Evolutionary conservation across 2,888 invertebrate genomes (phyloP), one percentile per base, ranked within the genome.

Genomic region (Cybosia mesomella): DNA sequence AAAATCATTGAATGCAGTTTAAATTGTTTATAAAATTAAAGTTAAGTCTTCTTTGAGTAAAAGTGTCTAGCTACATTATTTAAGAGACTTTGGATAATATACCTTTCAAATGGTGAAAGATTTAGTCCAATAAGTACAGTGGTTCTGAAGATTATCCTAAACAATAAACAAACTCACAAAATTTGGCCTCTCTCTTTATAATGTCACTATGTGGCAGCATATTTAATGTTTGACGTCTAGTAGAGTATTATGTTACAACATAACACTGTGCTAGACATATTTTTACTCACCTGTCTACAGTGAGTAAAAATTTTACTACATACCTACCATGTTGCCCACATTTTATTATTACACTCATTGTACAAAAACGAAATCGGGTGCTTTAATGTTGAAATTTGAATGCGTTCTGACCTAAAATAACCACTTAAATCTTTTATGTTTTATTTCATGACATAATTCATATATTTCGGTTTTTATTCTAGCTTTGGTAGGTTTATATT

Each of bases 381-480:
- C 49, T 77, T 73, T 75, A 32, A 64, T 21, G 24, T 65, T 43
- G 39, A 67, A 62, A 65, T 21, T 73, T 64, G 53, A 64, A 57
- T 57, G 57, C 53, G 36, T 70, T 70, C 59, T 76, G 65, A 70
- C 74, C 70, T 34, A 21, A 64, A 66, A 70, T 66, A 7, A 61
- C 59, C 39, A 63, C 63, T 75, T 59, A 58, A 64, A 58, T 43
- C 58, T 65, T 65, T 59, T 18, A 58, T 34, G 34, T 65, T 49
- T 58, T 58, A 49, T 58, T 58, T 4, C 15, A 64, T 18, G 24
- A 58, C 32, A 18, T n/a, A 49, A n/a, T 64, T 55, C n/a, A 28
- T 28, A 7, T 10, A 64, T 58, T 58, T 64, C 24, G 4, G 43
- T 10, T 58, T 43, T 57, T 58, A 43, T 64, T 11, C 8, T 43